Percentiles rank a stretch among this genome's conserved stretches.
Conservation (phyloP, 2,888 invertebrate species). For the Trypoxylon attenuatum region DNA sequence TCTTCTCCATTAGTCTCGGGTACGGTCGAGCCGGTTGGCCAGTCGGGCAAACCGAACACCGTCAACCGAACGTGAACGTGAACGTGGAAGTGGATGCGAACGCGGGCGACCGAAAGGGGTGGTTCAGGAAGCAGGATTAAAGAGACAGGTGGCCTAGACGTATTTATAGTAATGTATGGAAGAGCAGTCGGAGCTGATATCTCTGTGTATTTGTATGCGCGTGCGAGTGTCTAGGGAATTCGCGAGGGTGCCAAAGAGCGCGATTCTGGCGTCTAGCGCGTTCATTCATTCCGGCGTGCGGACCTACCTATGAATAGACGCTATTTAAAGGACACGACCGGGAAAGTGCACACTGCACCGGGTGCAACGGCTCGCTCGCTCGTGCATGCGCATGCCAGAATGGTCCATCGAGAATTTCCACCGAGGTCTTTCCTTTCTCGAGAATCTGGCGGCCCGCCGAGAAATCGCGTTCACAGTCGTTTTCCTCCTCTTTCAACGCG, state of each 20-base stretch:
- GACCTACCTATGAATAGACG: conserved; percentile 67
- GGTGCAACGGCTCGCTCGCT: conserved; percentile 13
- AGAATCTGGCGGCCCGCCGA: too few species aligned
- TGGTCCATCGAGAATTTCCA: too few species aligned
- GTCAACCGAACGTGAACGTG: too few species aligned
- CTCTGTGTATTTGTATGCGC: conserved; percentile 14
- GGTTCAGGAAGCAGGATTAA: conserved; percentile 61
- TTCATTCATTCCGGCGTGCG: conserved; percentile 63
- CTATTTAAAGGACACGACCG: conserved; percentile 69
- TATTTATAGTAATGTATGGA: conserved; percentile 57
- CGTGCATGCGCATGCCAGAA: too few species aligned
- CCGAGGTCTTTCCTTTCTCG: too few species aligned
- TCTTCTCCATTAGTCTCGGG: conserved; percentile 59
- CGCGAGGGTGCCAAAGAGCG: conserved; percentile 52
- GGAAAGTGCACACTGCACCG: too few species aligned
- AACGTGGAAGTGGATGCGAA: too few species aligned
- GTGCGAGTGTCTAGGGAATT: conserved; percentile 52
- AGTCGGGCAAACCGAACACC: too few species aligned
- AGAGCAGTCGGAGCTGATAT: conserved; percentile 12
- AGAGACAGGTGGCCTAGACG: conserved; percentile 67
- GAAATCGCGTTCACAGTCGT: too few species aligned
- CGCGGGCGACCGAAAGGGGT: conserved; percentile 30
- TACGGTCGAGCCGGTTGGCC: too few species aligned
- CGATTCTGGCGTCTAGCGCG: conserved; percentile 51
- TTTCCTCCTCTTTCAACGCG: too few species aligned